phyloP scores from a whole-genome alignment of 2,888 invertebrate genomes.

The Chaitophorus viminalis region DNA sequence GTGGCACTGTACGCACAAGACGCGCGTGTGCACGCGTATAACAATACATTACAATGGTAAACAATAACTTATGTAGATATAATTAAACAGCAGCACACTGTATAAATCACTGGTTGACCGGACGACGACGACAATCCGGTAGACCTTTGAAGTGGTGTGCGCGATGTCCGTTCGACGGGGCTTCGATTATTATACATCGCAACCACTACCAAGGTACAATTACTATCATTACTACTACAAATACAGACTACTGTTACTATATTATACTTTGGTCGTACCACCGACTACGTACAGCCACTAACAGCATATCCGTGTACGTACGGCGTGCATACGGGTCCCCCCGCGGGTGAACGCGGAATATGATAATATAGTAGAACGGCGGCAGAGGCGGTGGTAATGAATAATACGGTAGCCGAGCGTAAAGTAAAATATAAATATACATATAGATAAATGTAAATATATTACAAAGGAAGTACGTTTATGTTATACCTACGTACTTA shows the following conservation, averaged over 20 bases:
- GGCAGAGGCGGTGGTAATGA: no score
- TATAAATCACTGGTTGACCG: neutral
- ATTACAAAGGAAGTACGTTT: no score
- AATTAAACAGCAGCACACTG: neutral
- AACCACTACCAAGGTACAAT: neutral
- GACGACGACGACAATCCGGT: conserved; percentile 1
- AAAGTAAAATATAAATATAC: neutral
- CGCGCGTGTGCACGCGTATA: neutral
- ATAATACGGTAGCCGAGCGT: neutral
- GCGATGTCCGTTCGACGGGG: neutral
- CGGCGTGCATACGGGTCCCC: neutral
- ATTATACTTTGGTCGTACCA: neutral
- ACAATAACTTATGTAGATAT: neutral
- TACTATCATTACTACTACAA: neutral
- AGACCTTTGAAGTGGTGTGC: conserved; percentile 21
- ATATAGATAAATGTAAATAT: no score
- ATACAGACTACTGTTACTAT: neutral
- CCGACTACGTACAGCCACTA: neutral
- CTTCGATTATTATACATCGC: neutral
- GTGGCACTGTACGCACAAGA: neutral
- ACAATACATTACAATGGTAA: no score
- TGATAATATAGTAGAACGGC: neutral
- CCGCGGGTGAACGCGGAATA: neutral
- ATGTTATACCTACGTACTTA: neutral
- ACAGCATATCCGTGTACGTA: neutral